Evolutionary conservation across 2,113 vertebrate genomes (phyloP).

Genomic region (Tor tambroides): DNA sequence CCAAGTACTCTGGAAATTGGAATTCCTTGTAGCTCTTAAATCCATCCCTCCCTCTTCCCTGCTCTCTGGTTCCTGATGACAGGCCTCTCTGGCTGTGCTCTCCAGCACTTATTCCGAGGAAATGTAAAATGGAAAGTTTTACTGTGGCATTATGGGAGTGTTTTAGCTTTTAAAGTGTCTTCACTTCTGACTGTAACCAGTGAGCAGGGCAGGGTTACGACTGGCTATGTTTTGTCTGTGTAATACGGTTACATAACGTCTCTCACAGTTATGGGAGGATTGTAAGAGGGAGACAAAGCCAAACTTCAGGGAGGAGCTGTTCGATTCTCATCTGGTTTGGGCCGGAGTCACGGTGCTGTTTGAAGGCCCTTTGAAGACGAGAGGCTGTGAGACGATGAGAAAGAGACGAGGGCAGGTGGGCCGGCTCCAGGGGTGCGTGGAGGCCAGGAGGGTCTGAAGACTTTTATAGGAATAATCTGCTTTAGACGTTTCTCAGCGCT

Average conservation of each 20-base stretch:
- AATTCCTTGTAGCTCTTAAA: conserved; percentile 37
- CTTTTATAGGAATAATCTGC: conserved; percentile 53
- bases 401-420: conserved; percentile 32
- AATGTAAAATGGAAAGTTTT: conserved; percentile 49
- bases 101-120: conserved; percentile 30
- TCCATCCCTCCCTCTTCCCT: conserved; percentile 21
- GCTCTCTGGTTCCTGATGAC: background rate
- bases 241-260: conserved; percentile 36
- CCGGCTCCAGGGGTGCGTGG: conserved; percentile 18
- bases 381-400: conserved; percentile 12
- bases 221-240: conserved; percentile 26
- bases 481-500: conserved; percentile 47
- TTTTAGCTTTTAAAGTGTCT: conserved; percentile 29
- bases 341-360: background rate
- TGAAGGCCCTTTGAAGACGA: conserved; percentile 24
- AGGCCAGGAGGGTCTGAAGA: conserved; percentile 31
- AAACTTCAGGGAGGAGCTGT: background rate
- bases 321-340: background rate
- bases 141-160: conserved; percentile 28
- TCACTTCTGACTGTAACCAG: conserved; percentile 27
- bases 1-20: conserved; percentile 35
- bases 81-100: conserved; percentile 14
- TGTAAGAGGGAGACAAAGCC: conserved; percentile 6
- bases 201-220: background rate
- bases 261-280: conserved; percentile 6